Evolutionary conservation across 1,140 invertebrate genomes (phyloP).

Genomic region (Microplitis mediator): DNA sequence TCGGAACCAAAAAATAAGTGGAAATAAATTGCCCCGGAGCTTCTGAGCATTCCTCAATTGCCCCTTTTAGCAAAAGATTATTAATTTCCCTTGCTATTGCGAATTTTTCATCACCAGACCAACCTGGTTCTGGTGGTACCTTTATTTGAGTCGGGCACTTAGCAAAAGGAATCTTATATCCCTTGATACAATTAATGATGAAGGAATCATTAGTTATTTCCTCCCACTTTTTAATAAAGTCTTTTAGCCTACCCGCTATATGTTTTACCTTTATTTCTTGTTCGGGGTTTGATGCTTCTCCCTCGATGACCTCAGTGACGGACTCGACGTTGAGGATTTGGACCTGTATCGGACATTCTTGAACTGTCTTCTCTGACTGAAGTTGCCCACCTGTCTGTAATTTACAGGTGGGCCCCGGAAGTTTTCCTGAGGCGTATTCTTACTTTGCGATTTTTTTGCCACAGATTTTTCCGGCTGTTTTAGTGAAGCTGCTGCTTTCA

Average conservation of each 20-base stretch:
- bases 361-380: neutral
- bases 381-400: neutral
- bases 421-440: neutral
- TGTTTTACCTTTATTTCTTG: neutral
- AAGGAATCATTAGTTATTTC: neutral
- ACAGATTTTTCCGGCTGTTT: slow-evolving; percentile 4
- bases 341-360: neutral
- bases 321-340: neutral
- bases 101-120: neutral
- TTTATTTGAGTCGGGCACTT: neutral
- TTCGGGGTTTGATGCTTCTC: neutral
- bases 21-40: slow-evolving; percentile 20
- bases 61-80: slow-evolving; percentile 1
- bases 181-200: neutral
- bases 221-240: neutral
- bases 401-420: neutral
- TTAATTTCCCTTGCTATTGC: neutral
- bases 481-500: slow-evolving; percentile 7
- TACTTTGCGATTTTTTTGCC: neutral
- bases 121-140: neutral
- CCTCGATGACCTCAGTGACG: neutral
- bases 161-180: neutral
- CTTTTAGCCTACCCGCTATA: neutral
- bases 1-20: slow-evolving; percentile 22
- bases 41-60: neutral